Evolutionary conservation across 2,113 vertebrate species (phyloP).

Genomic region (Setophaga kirtlandii): DNA sequence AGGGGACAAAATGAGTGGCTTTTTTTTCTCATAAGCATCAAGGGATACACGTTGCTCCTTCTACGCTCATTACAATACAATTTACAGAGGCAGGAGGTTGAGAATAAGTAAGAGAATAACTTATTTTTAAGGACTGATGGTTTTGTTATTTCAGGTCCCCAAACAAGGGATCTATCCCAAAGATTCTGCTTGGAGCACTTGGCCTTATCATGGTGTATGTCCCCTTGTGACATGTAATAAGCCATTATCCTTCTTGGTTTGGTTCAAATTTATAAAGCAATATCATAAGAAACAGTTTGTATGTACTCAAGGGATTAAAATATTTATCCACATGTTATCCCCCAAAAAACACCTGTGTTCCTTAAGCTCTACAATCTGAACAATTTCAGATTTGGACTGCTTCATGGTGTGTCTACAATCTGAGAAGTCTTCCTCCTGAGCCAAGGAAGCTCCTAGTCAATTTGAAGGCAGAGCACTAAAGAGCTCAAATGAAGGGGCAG

Average conservation of each 20-base stretch:
- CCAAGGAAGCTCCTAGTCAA: neutral
- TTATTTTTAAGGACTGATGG: neutral
- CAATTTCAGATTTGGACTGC: neutral
- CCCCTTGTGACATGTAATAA: too few species aligned
- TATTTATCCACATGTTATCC: neutral
- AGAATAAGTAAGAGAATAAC: neutral
- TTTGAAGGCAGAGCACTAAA: neutral
- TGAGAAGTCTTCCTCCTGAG: neutral
- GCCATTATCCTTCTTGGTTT: neutral
- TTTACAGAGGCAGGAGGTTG: neutral
- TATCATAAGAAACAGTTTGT: fast-evolving
- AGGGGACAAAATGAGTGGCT: neutral
- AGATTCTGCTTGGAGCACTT: too few species aligned
- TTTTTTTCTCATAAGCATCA: neutral
- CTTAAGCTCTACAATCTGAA: neutral
- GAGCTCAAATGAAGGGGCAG: neutral
- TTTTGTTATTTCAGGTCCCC: neutral
- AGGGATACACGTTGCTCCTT: neutral
- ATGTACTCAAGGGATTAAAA: neutral
- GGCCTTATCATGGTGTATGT: too few species aligned
- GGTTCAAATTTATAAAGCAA: neutral
- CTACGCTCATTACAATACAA: neutral
- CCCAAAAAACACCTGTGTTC: neutral
- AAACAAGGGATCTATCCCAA: neutral
- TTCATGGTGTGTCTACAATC: neutral